Percentiles rank a stretch among this genome's conserved stretches.
These are phyloP conservation scores for Melierax canorus DNA, from an alignment of 2,113 vertebrate species.

Conservation along the genomic window DNA sequence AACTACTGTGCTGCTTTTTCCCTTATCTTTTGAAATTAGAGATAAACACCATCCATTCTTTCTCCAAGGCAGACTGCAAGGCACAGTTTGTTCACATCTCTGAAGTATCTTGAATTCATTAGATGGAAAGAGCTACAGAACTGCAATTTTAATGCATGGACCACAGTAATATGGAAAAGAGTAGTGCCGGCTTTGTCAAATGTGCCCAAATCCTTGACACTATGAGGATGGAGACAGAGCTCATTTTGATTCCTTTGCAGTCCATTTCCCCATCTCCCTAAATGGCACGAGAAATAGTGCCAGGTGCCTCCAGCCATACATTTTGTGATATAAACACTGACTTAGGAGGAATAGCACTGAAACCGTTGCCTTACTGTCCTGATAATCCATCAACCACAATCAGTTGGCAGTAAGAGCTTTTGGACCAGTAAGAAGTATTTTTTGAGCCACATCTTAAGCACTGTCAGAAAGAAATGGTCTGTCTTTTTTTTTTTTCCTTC, in stretches of 20 bases:
- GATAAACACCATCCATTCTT: background rate
- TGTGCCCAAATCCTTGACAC: background rate
- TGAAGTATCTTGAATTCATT: background rate
- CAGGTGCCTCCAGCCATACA: background rate
- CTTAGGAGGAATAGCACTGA: background rate
- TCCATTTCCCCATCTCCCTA: background rate
- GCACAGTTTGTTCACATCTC: background rate
- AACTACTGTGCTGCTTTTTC: background rate
- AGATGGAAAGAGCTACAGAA: background rate
- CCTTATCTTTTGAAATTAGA: background rate
- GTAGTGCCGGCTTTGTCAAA: background rate
- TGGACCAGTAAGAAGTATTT: background rate
- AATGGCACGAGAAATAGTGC: background rate
- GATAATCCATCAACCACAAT: background rate
- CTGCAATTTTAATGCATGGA: background rate
- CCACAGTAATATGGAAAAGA: background rate
- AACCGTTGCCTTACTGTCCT: background rate
- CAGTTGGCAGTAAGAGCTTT: background rate
- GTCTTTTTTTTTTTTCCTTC: background rate
- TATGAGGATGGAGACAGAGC: background rate
- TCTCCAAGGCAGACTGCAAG: background rate
- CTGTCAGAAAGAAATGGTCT: background rate
- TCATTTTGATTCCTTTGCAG: background rate
- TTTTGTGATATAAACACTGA: background rate
- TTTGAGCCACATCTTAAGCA: background rate